phyloP scores from a whole-genome alignment of 2,888 invertebrate species.

The Synanthedon tipuliformis region DNA sequence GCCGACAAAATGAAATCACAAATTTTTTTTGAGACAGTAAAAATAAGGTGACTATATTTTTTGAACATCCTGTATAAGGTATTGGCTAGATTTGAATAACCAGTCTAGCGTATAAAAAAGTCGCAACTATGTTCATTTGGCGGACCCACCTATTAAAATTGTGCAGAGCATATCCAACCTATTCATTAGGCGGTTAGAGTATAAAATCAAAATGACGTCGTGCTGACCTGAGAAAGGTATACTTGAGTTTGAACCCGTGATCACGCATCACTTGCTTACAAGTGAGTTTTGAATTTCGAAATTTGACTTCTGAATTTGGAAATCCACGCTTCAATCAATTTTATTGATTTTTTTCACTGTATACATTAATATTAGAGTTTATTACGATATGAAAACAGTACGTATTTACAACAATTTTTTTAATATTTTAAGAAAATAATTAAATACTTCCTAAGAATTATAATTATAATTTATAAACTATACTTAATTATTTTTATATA shows the following conservation, averaged over 20 bases:
- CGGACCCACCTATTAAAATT: not conserved
- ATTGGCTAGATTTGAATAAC: conserved; percentile 62
- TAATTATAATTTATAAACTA: too few relatives aligned
- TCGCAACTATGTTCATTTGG: conserved; percentile 63
- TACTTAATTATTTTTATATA: too few relatives aligned
- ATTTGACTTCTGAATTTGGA: conserved; percentile 22
- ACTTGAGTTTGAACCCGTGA: conserved; percentile 49
- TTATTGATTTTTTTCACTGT: too few relatives aligned
- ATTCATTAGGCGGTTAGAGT: not conserved
- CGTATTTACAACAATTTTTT: not conserved
- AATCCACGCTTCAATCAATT: conserved; percentile 8
- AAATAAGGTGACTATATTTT: too few relatives aligned
- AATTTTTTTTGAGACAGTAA: too few relatives aligned
- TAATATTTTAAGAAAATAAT: not conserved
- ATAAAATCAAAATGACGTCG: not conserved
- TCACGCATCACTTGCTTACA: conserved; percentile 56
- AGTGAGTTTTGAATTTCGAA: conserved; percentile 43
- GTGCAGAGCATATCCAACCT: not conserved
- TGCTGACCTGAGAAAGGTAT: conserved; percentile 21
- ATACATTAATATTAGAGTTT: too few relatives aligned
- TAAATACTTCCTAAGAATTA: too few relatives aligned
- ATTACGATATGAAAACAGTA: not conserved
- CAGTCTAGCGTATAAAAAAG: conserved; percentile 31
- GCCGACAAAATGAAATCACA: too few relatives aligned
- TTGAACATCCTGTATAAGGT: conserved; percentile 36